Percentiles rank a stretch among this genome's conserved stretches.
These are phyloP conservation scores for Mimas tiliae DNA, from an alignment of 2,888 invertebrate species.

Conservation along the genomic window DNA sequence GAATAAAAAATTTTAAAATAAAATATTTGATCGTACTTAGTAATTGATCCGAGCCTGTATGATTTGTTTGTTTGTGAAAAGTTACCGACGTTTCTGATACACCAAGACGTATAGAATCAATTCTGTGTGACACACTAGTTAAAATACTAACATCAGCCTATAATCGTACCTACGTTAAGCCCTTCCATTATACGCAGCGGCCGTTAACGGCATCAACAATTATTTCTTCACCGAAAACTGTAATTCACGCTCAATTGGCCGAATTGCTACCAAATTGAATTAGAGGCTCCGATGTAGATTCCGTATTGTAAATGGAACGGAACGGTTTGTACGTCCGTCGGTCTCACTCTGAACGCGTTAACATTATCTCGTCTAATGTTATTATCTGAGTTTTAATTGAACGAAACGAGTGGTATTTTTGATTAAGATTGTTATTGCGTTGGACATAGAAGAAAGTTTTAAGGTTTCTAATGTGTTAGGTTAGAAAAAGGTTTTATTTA, in stretches of 20 bases:
- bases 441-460: not conserved
- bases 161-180: not conserved
- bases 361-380: not conserved
- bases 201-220: not conserved
- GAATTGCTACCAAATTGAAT: constrained; percentile 37
- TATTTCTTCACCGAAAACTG: constrained; percentile 8
- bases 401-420: constrained; percentile 4
- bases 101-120: too few species aligned
- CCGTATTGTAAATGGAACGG: constrained; percentile 27
- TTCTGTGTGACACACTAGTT: too few species aligned
- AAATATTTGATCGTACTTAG: too few species aligned
- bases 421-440: not conserved
- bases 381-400: constrained; percentile 16
- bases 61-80: too few species aligned
- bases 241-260: constrained; percentile 33
- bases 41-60: too few species aligned
- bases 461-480: not conserved
- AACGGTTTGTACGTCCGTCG: constrained; percentile 11
- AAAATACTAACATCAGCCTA: not conserved
- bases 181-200: not conserved
- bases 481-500: not conserved
- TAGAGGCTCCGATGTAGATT: constrained; percentile 34
- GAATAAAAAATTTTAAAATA: too few species aligned
- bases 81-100: too few species aligned
- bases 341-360: constrained; percentile 6